Evolutionary conservation across 1,140 invertebrate genomes (phyloP), one percentile per base, ranked within the genome.

Genomic region (Polypedilum pembai): DNA sequence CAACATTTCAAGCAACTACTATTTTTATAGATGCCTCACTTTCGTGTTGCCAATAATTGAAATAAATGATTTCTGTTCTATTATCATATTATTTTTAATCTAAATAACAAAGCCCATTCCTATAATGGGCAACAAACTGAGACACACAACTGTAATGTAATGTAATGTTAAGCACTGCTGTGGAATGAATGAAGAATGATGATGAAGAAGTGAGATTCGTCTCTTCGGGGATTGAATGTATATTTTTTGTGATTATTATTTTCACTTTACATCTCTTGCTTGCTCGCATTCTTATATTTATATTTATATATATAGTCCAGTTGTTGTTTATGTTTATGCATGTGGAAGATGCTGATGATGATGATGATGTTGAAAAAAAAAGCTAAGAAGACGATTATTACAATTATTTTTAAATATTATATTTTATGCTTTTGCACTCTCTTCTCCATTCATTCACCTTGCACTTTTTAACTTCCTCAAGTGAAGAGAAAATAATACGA

Each of bases 11-110:
- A 69, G n/a, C 17, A 8, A 69, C 17, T 69, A 69, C 20, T 69
- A 21, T 69, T 20, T 69, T 66, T 66, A 56, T 12, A 56, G 10
- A 56, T 56, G 10, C 17, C 63, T 66, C 17, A 18, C 17, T 66
- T 69, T 69, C 65, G 65, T 69, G 65, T 69, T 69, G 20, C 65
- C 65, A 69, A 69, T 69, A 69, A 69, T 69, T 69, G 65, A 69
- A 69, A 69, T 69, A 69, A 69, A 69, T 69, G 65, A 69, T 69
- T 69, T 69, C 18, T 69, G 65, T 69, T 69, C 65, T 56, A 69
- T 69, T 69, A 69, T 69, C 65, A 69, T 69, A 69, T 69, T 69
- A 69, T 69, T 69, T 69, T 69, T 69, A 69, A 69, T 69, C 65
- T 69, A 69, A 69, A 69, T 69, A 69, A 69, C 65, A 69, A 69